These are phyloP conservation scores for Mus minutoides DNA, from an alignment of 2,797 vertebrate genomes.

Conservation along the genomic window DNA sequence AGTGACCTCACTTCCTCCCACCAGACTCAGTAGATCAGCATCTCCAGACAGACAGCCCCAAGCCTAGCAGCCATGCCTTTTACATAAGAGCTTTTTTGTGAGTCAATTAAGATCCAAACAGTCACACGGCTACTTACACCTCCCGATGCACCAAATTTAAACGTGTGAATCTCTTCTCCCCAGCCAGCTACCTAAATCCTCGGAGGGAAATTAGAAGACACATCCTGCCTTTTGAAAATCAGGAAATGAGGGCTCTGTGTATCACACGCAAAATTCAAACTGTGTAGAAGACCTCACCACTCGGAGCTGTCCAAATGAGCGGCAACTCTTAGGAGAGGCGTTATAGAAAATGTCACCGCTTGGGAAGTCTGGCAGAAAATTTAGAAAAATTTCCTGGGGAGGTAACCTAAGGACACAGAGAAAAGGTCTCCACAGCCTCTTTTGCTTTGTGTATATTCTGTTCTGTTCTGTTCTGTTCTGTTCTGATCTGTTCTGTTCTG, in stretches of 20 bases:
- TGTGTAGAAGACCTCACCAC: neutral
- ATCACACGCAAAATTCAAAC: neutral
- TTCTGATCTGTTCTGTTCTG: neutral
- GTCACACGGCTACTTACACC: neutral
- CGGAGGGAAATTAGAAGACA: slow-evolving; percentile 14
- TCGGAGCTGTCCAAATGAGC: neutral
- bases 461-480: neutral
- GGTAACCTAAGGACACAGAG: neutral
- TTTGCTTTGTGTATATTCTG: neutral
- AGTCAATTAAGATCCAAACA: neutral
- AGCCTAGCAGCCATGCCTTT: neutral
- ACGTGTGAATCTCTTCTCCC: neutral
- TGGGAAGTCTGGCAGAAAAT: neutral
- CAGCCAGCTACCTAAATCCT: neutral
- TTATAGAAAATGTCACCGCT: neutral
- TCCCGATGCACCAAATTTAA: neutral
- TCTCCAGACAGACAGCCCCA: neutral
- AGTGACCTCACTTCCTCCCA: neutral
- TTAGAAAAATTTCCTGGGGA: neutral
- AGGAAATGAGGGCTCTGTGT: slow-evolving; percentile 4
- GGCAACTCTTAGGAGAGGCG: neutral
- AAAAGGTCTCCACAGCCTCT: neutral
- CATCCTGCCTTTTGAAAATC: slow-evolving; percentile 27
- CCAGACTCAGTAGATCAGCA: neutral
- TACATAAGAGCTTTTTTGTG: neutral